Evolutionary conservation across 1,140 invertebrate species (phyloP), one percentile per base, ranked within the genome.

Genomic region (Drosophila funebris): DNA sequence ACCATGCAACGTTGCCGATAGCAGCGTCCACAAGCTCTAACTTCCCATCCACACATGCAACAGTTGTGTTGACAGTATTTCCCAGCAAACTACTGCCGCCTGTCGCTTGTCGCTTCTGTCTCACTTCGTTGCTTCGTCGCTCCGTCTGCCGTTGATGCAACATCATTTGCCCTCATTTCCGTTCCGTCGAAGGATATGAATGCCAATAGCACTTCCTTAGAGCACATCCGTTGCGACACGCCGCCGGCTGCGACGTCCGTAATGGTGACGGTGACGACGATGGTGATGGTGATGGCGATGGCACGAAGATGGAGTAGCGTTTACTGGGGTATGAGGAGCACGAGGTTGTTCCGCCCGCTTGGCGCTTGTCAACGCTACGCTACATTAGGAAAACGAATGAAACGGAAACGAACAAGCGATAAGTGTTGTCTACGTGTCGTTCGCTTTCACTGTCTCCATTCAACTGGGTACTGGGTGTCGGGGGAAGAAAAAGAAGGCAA

Each of bases 391-490:
- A 85, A 80, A 69, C 77, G 81, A 90, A 90, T 90, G 88, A 78
- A 84, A 80, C 81, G 88, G 88, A 90, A 90, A 90, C 81, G 88
- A 90, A 88, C 83, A 79, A 90, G 82, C 81, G 81, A 85, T 85
- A 85, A 85, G 80, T 84, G 80, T 84, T 84, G 80, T 84, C 80
- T 85, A 85, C 82, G 78, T 85, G 82, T 67, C 68, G 64, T 78
- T 64, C 43, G 48, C 53, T 75, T 75, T 80, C 68, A 58, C 73
- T 76, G 56, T 74, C 50, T 69, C 16, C 46, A 56, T 37, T 16
- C 41, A 37, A n/a, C 18, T 31, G 14, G n/a, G n/a, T n/a, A 8
- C 41, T 70, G 46, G n/a, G n/a, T n/a, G n/a, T 8, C 50, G 18
- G 22, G 27, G 11, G 13, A 22, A 22, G 2, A 4, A 27, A 27